A percentile compares a stretch with the other conserved stretches of the same genome.
These are phyloP conservation scores for Chelmon rostratus DNA, from an alignment of 2,797 vertebrate species.

Conservation along the genomic window DNA sequence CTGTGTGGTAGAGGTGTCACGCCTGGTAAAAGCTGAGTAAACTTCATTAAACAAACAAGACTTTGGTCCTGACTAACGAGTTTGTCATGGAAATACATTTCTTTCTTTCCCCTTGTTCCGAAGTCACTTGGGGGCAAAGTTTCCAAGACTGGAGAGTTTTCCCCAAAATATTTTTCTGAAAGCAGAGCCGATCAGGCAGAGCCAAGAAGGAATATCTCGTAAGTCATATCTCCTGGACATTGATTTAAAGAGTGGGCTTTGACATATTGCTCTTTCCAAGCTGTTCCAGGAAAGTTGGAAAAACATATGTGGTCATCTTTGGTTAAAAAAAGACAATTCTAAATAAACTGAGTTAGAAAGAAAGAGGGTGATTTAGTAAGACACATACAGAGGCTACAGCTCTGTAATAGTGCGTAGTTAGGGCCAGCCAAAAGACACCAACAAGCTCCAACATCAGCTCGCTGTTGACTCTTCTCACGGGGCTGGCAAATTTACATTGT, in stretches of 20 bases:
- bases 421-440: not conserved
- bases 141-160: slow-evolving; percentile 37
- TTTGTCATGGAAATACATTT: not conserved
- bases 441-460: slow-evolving; percentile 32
- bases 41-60: too few species aligned
- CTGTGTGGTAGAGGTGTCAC: too few species aligned
- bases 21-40: too few species aligned
- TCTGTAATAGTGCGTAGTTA: not conserved
- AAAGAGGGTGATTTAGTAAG: not conserved
- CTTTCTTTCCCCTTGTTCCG: slow-evolving; percentile 9
- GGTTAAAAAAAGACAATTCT: not conserved
- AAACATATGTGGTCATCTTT: slow-evolving; percentile 47
- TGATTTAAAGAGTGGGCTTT: slow-evolving; percentile 33
- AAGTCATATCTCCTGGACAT: slow-evolving; percentile 56
- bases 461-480: slow-evolving; percentile 46
- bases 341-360: not conserved
- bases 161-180: slow-evolving; percentile 41
- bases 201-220: slow-evolving; percentile 41
- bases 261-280: slow-evolving; percentile 47
- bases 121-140: slow-evolving; percentile 28
- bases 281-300: slow-evolving; percentile 49
- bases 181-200: slow-evolving; percentile 15
- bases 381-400: not conserved
- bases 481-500: slow-evolving; percentile 52
- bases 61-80: not conserved